A percentile compares a stretch with the other conserved stretches of the same genome.
phyloP scores from a whole-genome alignment of 1,140 invertebrate genomes.

The Physella acuta region DNA sequence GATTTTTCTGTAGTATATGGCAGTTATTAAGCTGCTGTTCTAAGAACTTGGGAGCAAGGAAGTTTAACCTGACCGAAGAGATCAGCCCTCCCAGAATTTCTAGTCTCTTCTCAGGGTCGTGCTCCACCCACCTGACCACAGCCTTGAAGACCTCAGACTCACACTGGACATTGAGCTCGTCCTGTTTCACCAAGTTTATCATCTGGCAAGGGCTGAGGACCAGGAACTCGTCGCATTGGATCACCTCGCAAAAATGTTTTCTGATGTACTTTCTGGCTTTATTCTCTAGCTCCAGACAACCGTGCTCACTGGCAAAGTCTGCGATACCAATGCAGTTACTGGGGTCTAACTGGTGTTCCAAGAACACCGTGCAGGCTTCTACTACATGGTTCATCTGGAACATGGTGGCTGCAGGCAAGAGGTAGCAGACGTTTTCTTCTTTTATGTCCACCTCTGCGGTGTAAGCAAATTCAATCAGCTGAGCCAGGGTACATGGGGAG shows the following conservation, averaged over 20 bases:
- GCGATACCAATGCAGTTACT: constrained; percentile 90
- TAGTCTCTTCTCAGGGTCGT: constrained; percentile 80
- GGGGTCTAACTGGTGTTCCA: constrained; percentile 87
- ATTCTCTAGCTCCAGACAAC: constrained; percentile 77
- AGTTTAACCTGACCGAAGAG: constrained; percentile 84
- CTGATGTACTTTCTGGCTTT: constrained; percentile 89
- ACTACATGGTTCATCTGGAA: constrained; percentile 89
- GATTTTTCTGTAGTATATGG: constrained; percentile 76
- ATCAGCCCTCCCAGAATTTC: constrained; percentile 85
- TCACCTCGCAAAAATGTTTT: constrained; percentile 85
- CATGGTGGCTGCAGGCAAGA: constrained; percentile 89
- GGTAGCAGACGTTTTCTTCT: constrained; percentile 86
- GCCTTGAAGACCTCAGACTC: constrained; percentile 88
- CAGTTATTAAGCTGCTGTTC: constrained; percentile 90
- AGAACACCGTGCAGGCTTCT: constrained; percentile 85
- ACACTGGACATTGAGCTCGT: constrained; percentile 86
- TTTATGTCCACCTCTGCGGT: constrained; percentile 84
- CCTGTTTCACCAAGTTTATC: constrained; percentile 77
- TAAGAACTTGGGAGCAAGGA: constrained; percentile 86
- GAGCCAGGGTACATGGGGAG: constrained; percentile 80
- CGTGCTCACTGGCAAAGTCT: constrained; percentile 87
- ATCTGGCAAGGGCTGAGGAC: constrained; percentile 78
- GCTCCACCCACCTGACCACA: constrained; percentile 85
- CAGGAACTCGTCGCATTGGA: constrained; percentile 86
- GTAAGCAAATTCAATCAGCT: constrained; percentile 87